Evolutionary conservation across 35 echinoderm and acorn worm species (phyloP), one percentile per base, ranked within the genome.

Genomic region (Apostichopus japonicus): DNA sequence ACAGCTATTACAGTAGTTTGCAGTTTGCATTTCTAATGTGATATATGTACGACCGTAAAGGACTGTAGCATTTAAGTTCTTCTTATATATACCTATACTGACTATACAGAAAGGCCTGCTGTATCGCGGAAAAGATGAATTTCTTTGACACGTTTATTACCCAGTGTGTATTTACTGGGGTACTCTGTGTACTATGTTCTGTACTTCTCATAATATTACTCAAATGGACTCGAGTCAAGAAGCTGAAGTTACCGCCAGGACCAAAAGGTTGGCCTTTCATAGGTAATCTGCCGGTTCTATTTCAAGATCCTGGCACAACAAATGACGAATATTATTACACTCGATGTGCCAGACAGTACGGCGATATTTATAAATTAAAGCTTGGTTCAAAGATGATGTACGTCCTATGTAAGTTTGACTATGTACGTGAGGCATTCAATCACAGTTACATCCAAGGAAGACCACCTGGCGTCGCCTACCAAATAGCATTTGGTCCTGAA

Each of bases 371-470:
- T 63, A 89, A 89, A 73, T 10, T 89, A 21, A 16, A 22, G 5
- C 25, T 89, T 72, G 86, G 86, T 10, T 63, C 86, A 6, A 61
- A 89, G n/a, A 14, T 89, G 63, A 14, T 89, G 23, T 89, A 89
- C 59, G 62, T 89, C 10, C 86, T 89, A 1, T 72, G 86, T 17
- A 89, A 89, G 15, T 65, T 73, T 25, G 63, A 89, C 9, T 73
- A 89, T n/a, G 67, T 89, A 14, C 59, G 86, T 11, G 86, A 89
- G 44, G 62, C 27, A 11, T 89, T 89, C 51, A 72, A 57, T 1
- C 86, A 89, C 14, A 89, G 86, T 63, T 23, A 72, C 7, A 23
- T 89, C 57, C 59, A 89, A 44, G 86, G 51, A 6, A 67, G 86
- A 72, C 86, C 44, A 89, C 61, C 86, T 11, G 63, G 86, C 61